phyloP scores from a whole-genome alignment of 2,113 vertebrate genomes.

The Mellivora capensis region DNA sequence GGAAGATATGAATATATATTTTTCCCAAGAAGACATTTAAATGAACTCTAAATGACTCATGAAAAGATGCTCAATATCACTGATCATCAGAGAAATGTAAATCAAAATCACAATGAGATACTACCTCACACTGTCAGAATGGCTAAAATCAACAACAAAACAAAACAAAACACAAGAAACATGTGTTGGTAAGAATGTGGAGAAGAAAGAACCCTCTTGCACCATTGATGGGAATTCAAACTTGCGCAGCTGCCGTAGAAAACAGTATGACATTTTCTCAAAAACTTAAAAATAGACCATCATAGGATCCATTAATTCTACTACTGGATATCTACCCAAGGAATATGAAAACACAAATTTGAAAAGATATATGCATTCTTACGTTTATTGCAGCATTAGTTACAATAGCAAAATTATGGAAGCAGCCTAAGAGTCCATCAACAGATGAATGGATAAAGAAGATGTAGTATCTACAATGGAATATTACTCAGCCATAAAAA shows the following conservation, averaged over 20 bases:
- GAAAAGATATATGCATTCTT: background rate
- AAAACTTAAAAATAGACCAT: background rate
- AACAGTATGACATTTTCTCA: background rate
- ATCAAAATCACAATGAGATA: background rate
- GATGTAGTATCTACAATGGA: no score
- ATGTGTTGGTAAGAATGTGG: background rate
- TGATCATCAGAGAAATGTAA: background rate
- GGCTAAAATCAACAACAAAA: background rate
- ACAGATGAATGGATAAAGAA: no score
- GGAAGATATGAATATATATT: background rate
- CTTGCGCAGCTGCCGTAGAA: background rate
- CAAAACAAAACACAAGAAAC: background rate
- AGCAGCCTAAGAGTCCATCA: no score
- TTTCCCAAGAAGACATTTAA: background rate
- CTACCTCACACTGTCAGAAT: background rate
- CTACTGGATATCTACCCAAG: background rate
- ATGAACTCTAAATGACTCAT: background rate
- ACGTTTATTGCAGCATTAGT: background rate
- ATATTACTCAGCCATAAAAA: no score
- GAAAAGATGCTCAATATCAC: background rate
- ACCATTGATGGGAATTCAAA: background rate
- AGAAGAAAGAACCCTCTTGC: background rate
- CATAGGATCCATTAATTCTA: background rate
- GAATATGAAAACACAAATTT: background rate
- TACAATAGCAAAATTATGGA: background rate